A percentile compares a stretch with the other conserved stretches of the same genome.
Conservation (phyloP, 1,140 invertebrate species). For the Mamestra configurata region DNA sequence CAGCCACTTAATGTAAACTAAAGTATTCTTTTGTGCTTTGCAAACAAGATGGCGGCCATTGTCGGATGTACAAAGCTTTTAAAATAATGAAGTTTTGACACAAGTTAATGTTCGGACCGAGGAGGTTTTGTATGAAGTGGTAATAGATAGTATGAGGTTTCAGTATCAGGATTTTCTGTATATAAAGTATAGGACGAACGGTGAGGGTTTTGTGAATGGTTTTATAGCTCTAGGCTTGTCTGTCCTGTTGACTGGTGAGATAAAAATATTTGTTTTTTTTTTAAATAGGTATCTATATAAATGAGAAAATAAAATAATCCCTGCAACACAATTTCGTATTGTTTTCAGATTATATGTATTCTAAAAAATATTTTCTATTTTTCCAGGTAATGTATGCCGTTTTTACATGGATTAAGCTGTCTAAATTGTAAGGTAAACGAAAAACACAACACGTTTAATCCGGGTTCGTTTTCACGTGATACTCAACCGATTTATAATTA, state of each 20-base stretch:
- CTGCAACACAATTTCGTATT: too few species aligned
- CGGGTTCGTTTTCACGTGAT: neutral
- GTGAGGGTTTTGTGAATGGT: too few species aligned
- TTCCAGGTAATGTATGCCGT: constrained; percentile 25
- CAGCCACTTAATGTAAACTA: constrained; percentile 10
- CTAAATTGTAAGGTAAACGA: neutral
- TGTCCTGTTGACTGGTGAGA: too few species aligned
- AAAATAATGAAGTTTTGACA: constrained; percentile 43
- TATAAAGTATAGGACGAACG: too few species aligned
- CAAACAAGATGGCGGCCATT: neutral
- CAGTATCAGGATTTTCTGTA: too few species aligned
- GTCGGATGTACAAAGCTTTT: constrained; percentile 10
- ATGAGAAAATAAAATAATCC: too few species aligned
- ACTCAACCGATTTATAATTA: neutral
- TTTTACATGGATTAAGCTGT: neutral
- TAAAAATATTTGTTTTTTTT: too few species aligned
- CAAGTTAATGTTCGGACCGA: constrained; percentile 13
- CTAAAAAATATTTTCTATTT: neutral
- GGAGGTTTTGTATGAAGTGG: constrained; percentile 1
- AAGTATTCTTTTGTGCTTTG: constrained; percentile 7
- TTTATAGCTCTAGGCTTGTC: too few species aligned
- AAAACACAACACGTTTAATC: neutral
- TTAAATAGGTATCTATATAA: too few species aligned
- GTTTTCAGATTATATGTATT: neutral
- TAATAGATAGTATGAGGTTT: too few species aligned